Conservation (phyloP, 2,888 invertebrate genomes). For the Campoplex nolae region DNA sequence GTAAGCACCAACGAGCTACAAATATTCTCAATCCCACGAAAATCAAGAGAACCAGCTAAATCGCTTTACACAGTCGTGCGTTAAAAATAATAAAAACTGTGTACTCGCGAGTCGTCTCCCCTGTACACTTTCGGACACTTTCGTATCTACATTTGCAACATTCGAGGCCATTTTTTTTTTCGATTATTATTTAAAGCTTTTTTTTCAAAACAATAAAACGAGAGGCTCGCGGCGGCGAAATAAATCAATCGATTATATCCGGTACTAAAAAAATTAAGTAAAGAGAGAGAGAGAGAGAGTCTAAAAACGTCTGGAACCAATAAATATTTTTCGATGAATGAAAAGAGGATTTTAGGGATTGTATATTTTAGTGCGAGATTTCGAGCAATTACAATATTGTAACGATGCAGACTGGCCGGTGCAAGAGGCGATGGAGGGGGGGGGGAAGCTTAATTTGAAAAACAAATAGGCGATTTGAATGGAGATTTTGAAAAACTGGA, state of each 20-base stretch:
- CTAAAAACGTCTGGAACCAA: not conserved
- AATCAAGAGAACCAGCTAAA: not conserved
- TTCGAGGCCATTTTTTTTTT: no score
- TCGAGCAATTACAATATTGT: not conserved
- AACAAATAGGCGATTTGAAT: constrained; percentile 34
- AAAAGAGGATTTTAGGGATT: not conserved
- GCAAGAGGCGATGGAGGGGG: not conserved
- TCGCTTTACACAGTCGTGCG: no score
- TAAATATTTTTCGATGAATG: not conserved
- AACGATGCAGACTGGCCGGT: not conserved
- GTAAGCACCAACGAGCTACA: constrained; percentile 58
- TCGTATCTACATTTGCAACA: no score
- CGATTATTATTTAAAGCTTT: no score
- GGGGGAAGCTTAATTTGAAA: constrained; percentile 4
- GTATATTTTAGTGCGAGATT: not conserved
- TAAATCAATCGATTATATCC: not conserved
- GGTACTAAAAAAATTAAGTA: not conserved
- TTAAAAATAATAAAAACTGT: not conserved
- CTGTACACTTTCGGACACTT: no score
- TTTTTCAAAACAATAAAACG: not conserved
- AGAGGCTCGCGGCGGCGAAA: not conserved
- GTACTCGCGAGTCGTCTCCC: no score
- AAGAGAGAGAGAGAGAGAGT: not conserved
- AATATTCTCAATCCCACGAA: constrained; percentile 17
- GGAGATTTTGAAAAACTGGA: not conserved